Evolutionary conservation across 2,113 vertebrate genomes (phyloP).

Genomic region (Cheirogaleus medius): DNA sequence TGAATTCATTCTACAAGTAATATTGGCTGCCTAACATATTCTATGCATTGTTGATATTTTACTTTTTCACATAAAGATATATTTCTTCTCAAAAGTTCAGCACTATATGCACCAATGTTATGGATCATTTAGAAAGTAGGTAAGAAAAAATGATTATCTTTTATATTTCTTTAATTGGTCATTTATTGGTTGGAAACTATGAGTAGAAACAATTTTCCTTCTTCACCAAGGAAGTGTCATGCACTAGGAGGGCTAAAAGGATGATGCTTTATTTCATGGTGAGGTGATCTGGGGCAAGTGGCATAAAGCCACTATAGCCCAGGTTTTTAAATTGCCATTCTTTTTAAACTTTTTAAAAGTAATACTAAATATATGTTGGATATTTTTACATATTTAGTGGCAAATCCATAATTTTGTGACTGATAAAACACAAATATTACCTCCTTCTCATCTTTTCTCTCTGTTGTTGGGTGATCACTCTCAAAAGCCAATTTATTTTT

Average conservation of each 20-base stretch:
- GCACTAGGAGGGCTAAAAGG: background rate
- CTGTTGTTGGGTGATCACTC: background rate
- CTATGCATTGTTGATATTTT: background rate
- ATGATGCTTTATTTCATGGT: background rate
- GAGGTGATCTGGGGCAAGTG: background rate
- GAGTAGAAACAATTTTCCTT: background rate
- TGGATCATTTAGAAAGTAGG: background rate
- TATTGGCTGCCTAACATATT: background rate
- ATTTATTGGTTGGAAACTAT: background rate
- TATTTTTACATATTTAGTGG: background rate
- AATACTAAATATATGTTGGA: background rate
- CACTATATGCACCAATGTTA: background rate
- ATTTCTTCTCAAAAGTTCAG: background rate
- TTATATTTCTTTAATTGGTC: background rate
- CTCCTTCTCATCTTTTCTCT: background rate
- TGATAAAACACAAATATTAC: background rate
- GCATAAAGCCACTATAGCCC: background rate
- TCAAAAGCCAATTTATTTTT: background rate
- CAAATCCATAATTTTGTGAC: background rate
- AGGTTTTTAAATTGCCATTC: background rate
- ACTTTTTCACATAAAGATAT: background rate
- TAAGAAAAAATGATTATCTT: background rate
- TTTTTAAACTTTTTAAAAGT: background rate
- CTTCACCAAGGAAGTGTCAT: background rate
- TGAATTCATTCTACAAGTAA: background rate